Conservation (phyloP, 2,797 vertebrate genomes). For the Jordanella pulchra region DNA sequence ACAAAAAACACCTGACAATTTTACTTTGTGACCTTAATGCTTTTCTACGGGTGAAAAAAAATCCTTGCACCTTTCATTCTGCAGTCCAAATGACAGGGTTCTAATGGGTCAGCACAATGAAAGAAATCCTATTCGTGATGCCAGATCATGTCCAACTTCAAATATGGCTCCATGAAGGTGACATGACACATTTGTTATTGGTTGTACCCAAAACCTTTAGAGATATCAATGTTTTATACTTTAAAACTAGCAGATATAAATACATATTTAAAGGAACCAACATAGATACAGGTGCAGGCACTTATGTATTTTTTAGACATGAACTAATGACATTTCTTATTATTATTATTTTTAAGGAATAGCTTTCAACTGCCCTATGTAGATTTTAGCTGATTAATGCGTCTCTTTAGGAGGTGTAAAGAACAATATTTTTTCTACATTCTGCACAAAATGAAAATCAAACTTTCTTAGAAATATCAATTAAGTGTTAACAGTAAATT, state of each 20-base stretch:
- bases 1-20: conserved; percentile 53
- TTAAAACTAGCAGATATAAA: not conserved
- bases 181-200: conserved; percentile 11
- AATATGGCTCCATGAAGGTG: conserved; percentile 60
- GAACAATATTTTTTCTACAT: too few relatives aligned
- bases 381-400: too few relatives aligned
- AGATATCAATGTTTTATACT: not conserved
- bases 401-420: too few relatives aligned
- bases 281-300: too few relatives aligned
- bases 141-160: conserved; percentile 53
- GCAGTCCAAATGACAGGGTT: conserved; percentile 65
- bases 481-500: too few relatives aligned
- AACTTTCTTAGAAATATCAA: too few relatives aligned
- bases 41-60: conserved; percentile 36
- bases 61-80: conserved; percentile 59
- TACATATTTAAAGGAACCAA: not conserved
- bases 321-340: too few relatives aligned
- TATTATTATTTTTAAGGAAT: too few relatives aligned
- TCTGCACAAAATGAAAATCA: too few relatives aligned
- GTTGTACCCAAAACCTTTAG: not conserved
- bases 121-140: conserved; percentile 60
- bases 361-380: too few relatives aligned
- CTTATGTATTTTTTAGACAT: too few relatives aligned
- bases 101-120: conserved; percentile 66
- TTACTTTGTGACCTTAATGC: conserved; percentile 69